Evolutionary conservation across 2,888 invertebrate genomes (phyloP), one percentile per base, ranked within the genome.

Genomic region (Diadromus collaris): DNA sequence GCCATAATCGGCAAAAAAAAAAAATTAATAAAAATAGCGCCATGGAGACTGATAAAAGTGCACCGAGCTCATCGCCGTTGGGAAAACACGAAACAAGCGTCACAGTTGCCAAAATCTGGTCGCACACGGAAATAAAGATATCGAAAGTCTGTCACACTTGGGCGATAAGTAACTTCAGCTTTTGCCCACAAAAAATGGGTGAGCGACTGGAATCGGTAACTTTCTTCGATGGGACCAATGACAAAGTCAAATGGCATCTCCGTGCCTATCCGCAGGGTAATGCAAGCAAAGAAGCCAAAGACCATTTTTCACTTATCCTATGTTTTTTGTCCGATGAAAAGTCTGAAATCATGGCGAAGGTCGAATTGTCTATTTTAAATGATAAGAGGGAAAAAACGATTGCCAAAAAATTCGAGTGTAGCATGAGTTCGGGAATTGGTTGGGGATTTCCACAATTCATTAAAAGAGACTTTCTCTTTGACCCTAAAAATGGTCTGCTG

Each of bases 381-480:
- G 98, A 99, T 90, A 99, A 99, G 94, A 94, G 99, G 88, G 99
- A 99, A 94, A 99, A 99, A 93, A 99, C 99, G 88, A 99, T 99
- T 19, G 1, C 10, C 9, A 48, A 0, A 0, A n/a, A 27, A 10
- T 2, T 2, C 2, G 2, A 2, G 10, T 10, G 1, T n/a, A n/a
- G n/a, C n/a, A n/a, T n/a, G n/a, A n/a, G n/a, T n/a, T n/a, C n/a
- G n/a, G n/a, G n/a, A n/a, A n/a, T n/a, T n/a, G n/a, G 99, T 93
- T 99, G 99, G 99, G 99, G 99, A 76, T 99, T 99, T 93, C 99
- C 99, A 93, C 99, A 99, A 92, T 99, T 99, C 91, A 99, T 99
- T 84, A 94, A 99, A 89, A 94, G 99, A 92, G 99, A 99, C 92
- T 99, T 99, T 92, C 94, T 99, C 82, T 93, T 99, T 91, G 99